A percentile compares a stretch with the other conserved stretches of the same genome.
Evolutionary conservation across 2,888 invertebrate genomes (phyloP).

Genomic region (Ichneumon xanthorius): DNA sequence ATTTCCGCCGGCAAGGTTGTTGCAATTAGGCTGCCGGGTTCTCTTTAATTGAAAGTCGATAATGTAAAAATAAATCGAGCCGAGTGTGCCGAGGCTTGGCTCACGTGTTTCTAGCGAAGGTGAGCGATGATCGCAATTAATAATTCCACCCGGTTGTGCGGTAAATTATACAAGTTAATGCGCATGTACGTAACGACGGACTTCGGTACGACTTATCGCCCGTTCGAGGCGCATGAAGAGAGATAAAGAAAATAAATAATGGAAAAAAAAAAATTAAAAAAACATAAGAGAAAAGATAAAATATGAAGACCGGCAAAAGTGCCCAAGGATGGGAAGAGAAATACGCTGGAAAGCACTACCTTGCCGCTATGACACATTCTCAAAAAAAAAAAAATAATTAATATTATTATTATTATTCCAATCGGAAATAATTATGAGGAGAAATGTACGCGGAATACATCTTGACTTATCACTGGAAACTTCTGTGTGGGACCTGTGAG

Average conservation of each 20-base stretch:
- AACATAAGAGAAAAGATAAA: not conserved
- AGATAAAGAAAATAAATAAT: slow-evolving; percentile 1
- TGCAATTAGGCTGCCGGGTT: slow-evolving; percentile 54
- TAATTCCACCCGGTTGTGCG: slow-evolving; percentile 42
- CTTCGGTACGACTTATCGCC: slow-evolving; percentile 17
- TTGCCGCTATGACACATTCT: not conserved
- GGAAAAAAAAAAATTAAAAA: slow-evolving; percentile 15
- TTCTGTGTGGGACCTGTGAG: no score
- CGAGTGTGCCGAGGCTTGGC: not conserved
- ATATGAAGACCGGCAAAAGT: not conserved
- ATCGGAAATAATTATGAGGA: not conserved
- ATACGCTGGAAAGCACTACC: not conserved
- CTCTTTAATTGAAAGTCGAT: slow-evolving; percentile 39
- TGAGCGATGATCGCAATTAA: slow-evolving; percentile 63
- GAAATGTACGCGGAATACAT: no score
- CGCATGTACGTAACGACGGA: slow-evolving; percentile 25
- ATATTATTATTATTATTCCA: not conserved
- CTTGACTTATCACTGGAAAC: no score
- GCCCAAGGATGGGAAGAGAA: not conserved
- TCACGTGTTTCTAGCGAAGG: slow-evolving; percentile 22
- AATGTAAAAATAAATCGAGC: slow-evolving; percentile 1
- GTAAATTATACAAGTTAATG: slow-evolving; percentile 21
- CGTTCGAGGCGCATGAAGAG: not conserved
- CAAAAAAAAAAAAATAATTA: not conserved
- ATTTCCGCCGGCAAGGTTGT: slow-evolving; percentile 30